A percentile compares a stretch with the other conserved stretches of the same genome.
Conservation (phyloP, 2,888 invertebrate species). For the Cosmopolites sordidus region DNA sequence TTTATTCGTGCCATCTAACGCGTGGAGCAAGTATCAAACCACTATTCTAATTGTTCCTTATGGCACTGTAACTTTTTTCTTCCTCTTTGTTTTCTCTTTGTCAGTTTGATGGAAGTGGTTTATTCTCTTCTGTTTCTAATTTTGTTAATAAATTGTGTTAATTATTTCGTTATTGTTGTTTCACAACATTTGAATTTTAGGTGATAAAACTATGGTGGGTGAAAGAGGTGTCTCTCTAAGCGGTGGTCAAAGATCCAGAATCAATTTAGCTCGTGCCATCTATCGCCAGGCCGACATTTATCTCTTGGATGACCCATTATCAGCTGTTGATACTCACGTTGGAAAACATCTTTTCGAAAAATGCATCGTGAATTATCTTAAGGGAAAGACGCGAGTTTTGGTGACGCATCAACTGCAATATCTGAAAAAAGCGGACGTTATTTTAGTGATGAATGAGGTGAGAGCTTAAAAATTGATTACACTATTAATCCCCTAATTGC, state of each 20-base stretch:
- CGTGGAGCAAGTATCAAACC: too few species aligned
- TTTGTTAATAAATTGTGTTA: too few species aligned
- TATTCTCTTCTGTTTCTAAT: too few species aligned
- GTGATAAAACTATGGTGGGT: slow-evolving; percentile 55
- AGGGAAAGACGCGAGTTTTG: slow-evolving; percentile 58
- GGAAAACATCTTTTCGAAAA: slow-evolving; percentile 71
- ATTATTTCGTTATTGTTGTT: too few species aligned
- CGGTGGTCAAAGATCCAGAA: slow-evolving; percentile 77
- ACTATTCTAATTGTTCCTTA: too few species aligned
- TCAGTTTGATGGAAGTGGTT: too few species aligned
- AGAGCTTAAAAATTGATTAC: too few species aligned
- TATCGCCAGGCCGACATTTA: slow-evolving; percentile 74
- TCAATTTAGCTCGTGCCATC: slow-evolving; percentile 72
- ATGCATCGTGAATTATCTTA: slow-evolving; percentile 59
- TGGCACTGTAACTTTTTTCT: too few species aligned
- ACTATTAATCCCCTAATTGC: too few species aligned
- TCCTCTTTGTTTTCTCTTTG: too few species aligned
- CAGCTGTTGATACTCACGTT: slow-evolving; percentile 77
- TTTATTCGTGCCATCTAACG: too few species aligned
- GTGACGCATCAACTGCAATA: slow-evolving; percentile 72
- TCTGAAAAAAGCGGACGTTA: slow-evolving; percentile 53
- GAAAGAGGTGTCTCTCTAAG: slow-evolving; percentile 74
- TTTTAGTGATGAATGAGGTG: slow-evolving; percentile 54
- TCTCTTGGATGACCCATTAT: slow-evolving; percentile 74
- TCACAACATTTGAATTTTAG: slow-evolving; percentile 29